These are phyloP conservation scores for Sebastes miniatus DNA, from an alignment of 2,797 vertebrate genomes.

Conservation along the genomic window DNA sequence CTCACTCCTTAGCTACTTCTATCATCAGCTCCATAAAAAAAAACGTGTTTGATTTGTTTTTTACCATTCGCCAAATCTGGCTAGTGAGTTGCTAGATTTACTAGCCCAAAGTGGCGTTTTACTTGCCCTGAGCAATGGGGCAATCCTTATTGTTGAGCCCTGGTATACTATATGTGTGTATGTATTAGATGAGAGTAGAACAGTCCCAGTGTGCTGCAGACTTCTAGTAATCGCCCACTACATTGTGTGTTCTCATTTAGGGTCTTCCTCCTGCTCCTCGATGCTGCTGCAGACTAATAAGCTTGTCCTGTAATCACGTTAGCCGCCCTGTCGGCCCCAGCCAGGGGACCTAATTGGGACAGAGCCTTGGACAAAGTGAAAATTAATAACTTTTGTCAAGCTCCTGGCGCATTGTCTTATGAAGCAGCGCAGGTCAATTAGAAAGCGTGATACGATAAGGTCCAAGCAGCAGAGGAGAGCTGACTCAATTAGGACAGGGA, in stretches of 20 bases:
- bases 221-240: constrained; percentile 65
- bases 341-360: constrained; percentile 98
- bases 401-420: constrained; percentile 96
- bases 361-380: constrained; percentile 98
- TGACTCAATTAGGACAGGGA: constrained; percentile 93
- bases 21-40: too few relatives aligned
- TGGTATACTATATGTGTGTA: neutral
- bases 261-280: constrained; percentile 63
- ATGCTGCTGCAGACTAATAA: constrained; percentile 93
- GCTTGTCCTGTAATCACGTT: constrained; percentile 96
- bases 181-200: constrained; percentile 30
- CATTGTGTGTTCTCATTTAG: constrained; percentile 71
- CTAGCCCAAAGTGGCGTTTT: too few relatives aligned
- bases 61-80: too few relatives aligned
- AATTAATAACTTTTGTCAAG: constrained; percentile 99
- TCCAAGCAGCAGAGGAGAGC: constrained; percentile 93
- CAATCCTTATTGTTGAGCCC: too few relatives aligned
- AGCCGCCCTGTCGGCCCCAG: constrained; percentile 92
- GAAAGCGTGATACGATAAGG: constrained; percentile 97
- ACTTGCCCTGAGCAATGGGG: too few relatives aligned
- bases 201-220: constrained; percentile 42
- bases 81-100: too few relatives aligned
- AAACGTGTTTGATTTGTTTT: too few relatives aligned
- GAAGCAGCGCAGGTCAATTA: constrained; percentile 98
- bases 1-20: too few relatives aligned